Evolutionary conservation across 1,140 invertebrate genomes (phyloP).

Genomic region (Zaprionus lachaisei): DNA sequence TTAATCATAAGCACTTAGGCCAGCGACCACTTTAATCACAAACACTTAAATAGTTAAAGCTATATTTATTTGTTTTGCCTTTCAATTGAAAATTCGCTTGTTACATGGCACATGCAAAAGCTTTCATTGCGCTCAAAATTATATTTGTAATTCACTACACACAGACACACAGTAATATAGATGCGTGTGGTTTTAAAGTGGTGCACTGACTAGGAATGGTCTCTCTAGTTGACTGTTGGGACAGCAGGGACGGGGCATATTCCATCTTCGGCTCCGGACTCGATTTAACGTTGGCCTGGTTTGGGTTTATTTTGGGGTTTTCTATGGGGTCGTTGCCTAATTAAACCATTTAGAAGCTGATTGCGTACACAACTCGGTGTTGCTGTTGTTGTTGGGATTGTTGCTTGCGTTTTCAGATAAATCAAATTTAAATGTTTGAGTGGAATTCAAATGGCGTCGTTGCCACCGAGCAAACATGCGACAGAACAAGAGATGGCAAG

Average conservation of each 20-base stretch:
- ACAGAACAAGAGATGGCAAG: background rate
- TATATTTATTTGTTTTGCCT: conserved; percentile 28
- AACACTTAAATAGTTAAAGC: conserved; percentile 53
- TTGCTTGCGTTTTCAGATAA: conserved; percentile 45
- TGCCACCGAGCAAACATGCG: conserved; percentile 24
- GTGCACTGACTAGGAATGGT: background rate
- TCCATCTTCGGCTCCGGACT: background rate
- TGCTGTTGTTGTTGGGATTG: conserved; percentile 19
- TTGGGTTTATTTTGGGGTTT: conserved; percentile 27
- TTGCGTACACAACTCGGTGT: conserved; percentile 55
- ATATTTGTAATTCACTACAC: background rate
- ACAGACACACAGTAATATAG: background rate
- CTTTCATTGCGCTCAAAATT: background rate
- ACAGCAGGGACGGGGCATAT: background rate
- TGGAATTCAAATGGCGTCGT: conserved; percentile 58
- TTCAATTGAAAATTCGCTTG: conserved; percentile 41
- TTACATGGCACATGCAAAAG: background rate
- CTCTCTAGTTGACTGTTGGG: background rate
- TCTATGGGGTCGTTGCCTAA: conserved; percentile 43
- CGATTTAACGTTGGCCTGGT: background rate
- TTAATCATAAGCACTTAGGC: conserved; percentile 4
- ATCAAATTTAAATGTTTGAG: conserved; percentile 74
- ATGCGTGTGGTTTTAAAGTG: background rate
- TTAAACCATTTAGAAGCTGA: conserved; percentile 70
- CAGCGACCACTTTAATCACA: background rate